Base-by-base conservation (phyloP, 1,140 invertebrate species). In the Sycobia sp. region DNA sequence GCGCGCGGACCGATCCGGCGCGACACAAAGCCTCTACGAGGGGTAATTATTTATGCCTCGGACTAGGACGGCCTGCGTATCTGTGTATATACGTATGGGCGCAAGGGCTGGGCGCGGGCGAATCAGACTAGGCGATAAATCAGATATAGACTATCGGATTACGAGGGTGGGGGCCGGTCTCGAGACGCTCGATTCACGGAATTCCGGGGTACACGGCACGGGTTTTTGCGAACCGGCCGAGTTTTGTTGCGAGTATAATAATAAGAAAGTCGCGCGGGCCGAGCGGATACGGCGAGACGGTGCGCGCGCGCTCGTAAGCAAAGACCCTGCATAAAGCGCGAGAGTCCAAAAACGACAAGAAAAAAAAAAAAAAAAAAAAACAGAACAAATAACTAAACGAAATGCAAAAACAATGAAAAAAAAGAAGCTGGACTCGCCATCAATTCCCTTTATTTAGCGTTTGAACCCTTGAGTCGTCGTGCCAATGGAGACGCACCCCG, bases 11-110 rank as follows among this genome's bases (percentile, higher is more conserved):
- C n/a, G n/a, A n/a, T n/a, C n/a, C 59, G 66, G 43, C 46, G 66
- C 55, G 64, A 64, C 72, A 76, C 74, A 76, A 76, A 73, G 67
- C 34, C 54, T 27, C 73, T 74, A 73, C n/a, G n/a, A 76, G 66
- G 73, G 62, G 71, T 75, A 73, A 73, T 76, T 75, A 74, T 76
- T 73, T 75, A 76, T 76, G 72, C 57, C 65, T 68, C 62, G 27
- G 4, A 50, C 56, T 66, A 27, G 49, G 59, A 27, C 41, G 16
- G 8, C 14, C 23, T 34, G 64, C 34, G 34, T n/a, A n/a, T n/a
- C n/a, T n/a, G n/a, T n/a, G n/a, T n/a, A n/a, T n/a, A n/a, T n/a
- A n/a, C 16, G 50, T 46, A 27, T 34, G 41, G 64, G 60, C 44
- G 54, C 38, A 29, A 38, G 53, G n/a, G 51, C 67, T 44, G 49